phyloP scores from a whole-genome alignment of 2,113 vertebrate genomes.

The Ciconia stormi region DNA sequence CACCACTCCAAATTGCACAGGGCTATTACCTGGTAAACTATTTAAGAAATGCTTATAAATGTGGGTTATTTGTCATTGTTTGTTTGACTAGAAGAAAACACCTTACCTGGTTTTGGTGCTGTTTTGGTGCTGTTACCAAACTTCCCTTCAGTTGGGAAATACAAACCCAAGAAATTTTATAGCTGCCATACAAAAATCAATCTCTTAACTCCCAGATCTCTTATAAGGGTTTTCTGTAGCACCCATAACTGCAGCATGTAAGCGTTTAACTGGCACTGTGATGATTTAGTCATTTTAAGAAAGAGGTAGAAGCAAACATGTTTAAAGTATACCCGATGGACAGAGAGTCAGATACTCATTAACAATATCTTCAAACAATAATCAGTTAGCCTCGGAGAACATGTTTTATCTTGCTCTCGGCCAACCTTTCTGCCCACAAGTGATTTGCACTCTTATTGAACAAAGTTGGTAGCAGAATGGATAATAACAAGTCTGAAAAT shows the following conservation, averaged over 20 bases:
- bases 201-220: neutral
- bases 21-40: neutral
- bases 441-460: slow-evolving; percentile 28
- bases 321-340: neutral
- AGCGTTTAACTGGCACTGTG: neutral
- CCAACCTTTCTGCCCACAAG: slow-evolving; percentile 14
- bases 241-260: neutral
- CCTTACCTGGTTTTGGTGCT: neutral
- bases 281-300: neutral
- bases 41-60: neutral
- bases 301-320: neutral
- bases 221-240: neutral
- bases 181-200: neutral
- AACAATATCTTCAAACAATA: slow-evolving; percentile 14
- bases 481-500: slow-evolving; percentile 20
- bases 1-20: neutral
- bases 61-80: neutral
- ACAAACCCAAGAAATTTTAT: neutral
- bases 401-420: slow-evolving; percentile 31
- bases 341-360: slow-evolving; percentile 16
- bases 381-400: slow-evolving; percentile 27
- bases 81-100: neutral
- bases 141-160: neutral
- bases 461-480: slow-evolving; percentile 19
- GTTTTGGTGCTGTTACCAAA: neutral